Evolutionary conservation across 1,140 invertebrate genomes (phyloP).

Genomic region (Zaprionus lachaisei): DNA sequence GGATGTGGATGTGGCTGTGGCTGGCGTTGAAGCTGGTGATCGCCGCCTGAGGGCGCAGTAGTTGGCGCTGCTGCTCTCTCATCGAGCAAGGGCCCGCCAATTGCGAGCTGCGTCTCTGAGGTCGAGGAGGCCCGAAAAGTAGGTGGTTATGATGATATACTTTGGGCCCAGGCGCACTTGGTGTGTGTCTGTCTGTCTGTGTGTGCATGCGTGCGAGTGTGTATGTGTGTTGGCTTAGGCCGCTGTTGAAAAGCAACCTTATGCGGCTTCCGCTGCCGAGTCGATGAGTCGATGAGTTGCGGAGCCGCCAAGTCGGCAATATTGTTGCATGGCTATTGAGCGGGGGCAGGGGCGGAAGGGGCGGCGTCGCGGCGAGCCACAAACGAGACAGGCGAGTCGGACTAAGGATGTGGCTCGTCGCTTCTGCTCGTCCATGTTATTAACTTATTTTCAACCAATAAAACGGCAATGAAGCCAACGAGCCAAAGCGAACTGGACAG

Average conservation of each 20-base stretch:
- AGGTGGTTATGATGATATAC: constrained; percentile 83
- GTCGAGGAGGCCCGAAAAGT: constrained; percentile 47
- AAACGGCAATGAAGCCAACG: constrained; percentile 75
- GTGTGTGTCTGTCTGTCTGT: background rate
- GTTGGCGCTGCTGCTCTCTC: constrained; percentile 46
- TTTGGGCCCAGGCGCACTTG: constrained; percentile 36
- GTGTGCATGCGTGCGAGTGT: background rate
- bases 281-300: constrained; percentile 30
- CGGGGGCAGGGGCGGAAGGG: background rate
- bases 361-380: background rate
- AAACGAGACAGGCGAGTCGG: background rate
- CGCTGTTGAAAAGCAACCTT: constrained; percentile 60
- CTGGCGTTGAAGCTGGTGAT: constrained; percentile 1
- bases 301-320: constrained; percentile 52
- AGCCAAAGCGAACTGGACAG: constrained; percentile 25
- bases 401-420: constrained; percentile 17
- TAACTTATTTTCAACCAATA: constrained; percentile 84
- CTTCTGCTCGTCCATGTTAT: constrained; percentile 72
- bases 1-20: background rate
- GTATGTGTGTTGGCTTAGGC: constrained; percentile 49
- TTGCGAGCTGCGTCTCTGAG: constrained; percentile 20
- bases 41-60: too few relatives aligned
- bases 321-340: constrained; percentile 76
- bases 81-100: constrained; percentile 31
- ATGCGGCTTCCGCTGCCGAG: constrained; percentile 60